Percentiles rank a stretch among this genome's conserved stretches.
These are phyloP conservation scores for Oophaga pumilio DNA, from an alignment of 2,113 vertebrate genomes.

Conservation along the genomic window DNA sequence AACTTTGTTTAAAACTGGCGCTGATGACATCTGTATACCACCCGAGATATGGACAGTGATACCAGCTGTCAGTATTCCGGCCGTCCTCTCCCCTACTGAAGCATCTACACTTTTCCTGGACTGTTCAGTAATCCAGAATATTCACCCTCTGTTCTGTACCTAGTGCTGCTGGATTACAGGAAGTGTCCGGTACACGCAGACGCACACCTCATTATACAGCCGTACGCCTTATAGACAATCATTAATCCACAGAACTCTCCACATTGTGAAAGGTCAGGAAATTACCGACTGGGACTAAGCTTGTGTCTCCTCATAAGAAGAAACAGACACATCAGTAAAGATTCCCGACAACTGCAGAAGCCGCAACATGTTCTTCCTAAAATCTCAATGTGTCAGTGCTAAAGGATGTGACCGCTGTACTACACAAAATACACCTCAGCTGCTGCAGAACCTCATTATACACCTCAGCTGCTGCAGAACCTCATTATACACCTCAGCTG, in stretches of 20 bases:
- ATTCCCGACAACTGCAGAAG: neutral
- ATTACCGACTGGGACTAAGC: neutral
- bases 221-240: neutral
- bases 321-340: neutral
- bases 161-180: neutral
- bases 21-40: no score
- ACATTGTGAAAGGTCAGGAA: neutral
- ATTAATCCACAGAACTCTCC: neutral
- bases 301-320: neutral
- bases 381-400: neutral
- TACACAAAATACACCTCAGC: no score
- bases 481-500: neutral
- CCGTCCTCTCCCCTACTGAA: no score
- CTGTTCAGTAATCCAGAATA: no score
- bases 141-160: neutral
- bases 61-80: no score
- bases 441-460: no score
- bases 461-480: no score
- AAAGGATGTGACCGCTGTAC: no score
- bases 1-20: no score
- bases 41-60: no score
- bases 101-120: no score
- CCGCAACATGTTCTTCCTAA: neutral
- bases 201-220: neutral
- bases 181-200: neutral